phyloP scores from a whole-genome alignment of 2,888 invertebrate genomes.

The Celastrina argiolus region DNA sequence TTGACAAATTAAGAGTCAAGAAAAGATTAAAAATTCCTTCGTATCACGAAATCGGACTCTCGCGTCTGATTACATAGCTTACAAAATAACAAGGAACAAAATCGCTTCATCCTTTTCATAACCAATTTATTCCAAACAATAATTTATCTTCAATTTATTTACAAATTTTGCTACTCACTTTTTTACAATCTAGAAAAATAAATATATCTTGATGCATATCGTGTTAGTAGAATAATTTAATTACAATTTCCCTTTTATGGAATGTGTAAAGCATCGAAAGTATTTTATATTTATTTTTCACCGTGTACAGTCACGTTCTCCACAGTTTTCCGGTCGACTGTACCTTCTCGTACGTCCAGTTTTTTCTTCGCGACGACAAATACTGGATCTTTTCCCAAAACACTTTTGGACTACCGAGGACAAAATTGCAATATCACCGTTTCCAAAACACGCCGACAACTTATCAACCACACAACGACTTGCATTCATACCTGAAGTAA shows the following conservation, averaged over 20 bases:
- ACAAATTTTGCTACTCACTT: constrained; percentile 13
- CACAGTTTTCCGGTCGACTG: not conserved
- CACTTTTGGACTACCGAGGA: constrained; percentile 33
- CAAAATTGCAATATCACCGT: constrained; percentile 58
- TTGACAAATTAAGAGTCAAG: not conserved
- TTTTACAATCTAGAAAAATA: constrained; percentile 11
- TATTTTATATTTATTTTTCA: constrained; percentile 13
- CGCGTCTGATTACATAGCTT: not conserved
- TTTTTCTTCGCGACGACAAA: not conserved
- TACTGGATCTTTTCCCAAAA: not conserved
- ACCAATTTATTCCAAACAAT: constrained; percentile 8
- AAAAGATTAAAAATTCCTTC: not conserved
- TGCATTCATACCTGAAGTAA: constrained; percentile 71
- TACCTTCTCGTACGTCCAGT: not conserved
- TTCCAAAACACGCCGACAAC: constrained; percentile 44
- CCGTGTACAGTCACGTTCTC: not conserved
- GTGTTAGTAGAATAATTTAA: constrained; percentile 8
- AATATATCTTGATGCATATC: constrained; percentile 12
- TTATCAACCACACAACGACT: constrained; percentile 70
- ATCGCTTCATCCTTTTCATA: not conserved
- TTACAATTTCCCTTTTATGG: constrained; percentile 7
- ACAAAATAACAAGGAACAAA: constrained; percentile 10
- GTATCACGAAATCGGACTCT: not conserved
- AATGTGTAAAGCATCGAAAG: constrained; percentile 17
- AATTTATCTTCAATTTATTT: not conserved